Percentiles rank a stretch among this genome's conserved stretches.
phyloP scores from a whole-genome alignment of 2,113 vertebrate genomes.

The Uropsilus gracilis region DNA sequence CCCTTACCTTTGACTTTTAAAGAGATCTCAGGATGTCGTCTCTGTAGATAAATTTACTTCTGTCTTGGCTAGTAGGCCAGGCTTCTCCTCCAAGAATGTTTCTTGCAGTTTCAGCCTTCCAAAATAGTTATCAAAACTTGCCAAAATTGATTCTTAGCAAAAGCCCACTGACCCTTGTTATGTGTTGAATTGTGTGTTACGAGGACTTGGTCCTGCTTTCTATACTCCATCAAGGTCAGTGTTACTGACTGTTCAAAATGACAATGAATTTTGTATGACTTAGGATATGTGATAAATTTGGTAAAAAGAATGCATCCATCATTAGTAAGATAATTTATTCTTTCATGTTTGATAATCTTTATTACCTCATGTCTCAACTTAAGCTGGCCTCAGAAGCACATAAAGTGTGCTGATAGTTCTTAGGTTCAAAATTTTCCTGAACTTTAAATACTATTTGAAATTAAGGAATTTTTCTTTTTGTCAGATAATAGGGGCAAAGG shows the following conservation, averaged over 20 bases:
- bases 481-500: not conserved
- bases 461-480: not conserved
- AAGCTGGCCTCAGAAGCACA: not conserved
- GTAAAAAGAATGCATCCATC: not conserved
- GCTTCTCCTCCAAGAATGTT: not conserved
- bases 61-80: not conserved
- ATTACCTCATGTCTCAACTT: not conserved
- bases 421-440: not conserved
- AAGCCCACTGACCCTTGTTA: not conserved
- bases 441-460: not conserved
- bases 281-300: not conserved
- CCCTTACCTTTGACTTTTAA: not conserved
- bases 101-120: not conserved
- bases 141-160: not conserved
- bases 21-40: not conserved
- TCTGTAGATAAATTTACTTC: not conserved
- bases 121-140: not conserved
- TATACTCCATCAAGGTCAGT: not conserved
- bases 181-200: not conserved
- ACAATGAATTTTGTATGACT: conserved; percentile 8
- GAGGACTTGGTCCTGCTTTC: not conserved
- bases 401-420: not conserved
- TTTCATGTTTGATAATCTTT: not conserved
- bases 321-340: not conserved
- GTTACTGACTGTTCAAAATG: not conserved